Evolutionary conservation across 2,113 vertebrate genomes (phyloP).

Genomic region (Sapajus apella): DNA sequence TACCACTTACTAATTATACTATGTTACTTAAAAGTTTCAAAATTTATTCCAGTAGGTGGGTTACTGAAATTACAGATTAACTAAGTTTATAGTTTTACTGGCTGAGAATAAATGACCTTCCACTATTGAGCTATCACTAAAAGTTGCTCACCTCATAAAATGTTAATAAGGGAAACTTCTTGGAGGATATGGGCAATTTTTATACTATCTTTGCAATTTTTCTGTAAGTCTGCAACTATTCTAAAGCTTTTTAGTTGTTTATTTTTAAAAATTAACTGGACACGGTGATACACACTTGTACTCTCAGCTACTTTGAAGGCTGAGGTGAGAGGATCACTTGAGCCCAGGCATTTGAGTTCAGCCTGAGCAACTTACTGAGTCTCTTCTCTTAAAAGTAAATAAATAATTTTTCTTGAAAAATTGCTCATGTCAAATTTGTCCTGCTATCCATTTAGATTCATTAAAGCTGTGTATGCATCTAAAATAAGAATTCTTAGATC

Average conservation of each 20-base stretch:
- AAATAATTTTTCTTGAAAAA: background rate
- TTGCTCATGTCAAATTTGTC: background rate
- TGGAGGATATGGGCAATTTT: background rate
- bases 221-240: background rate
- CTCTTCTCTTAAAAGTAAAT: background rate
- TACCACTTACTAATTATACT: background rate
- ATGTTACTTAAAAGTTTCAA: background rate
- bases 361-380: background rate
- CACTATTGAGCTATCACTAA: background rate
- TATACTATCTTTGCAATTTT: background rate
- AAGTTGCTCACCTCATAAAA: background rate
- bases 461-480: background rate
- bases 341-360: background rate
- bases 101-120: background rate
- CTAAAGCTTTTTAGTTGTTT: background rate
- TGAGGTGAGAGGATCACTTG: background rate
- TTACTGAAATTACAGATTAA: conserved; percentile 38
- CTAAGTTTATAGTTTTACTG: conserved; percentile 38
- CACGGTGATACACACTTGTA: background rate
- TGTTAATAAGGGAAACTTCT: background rate
- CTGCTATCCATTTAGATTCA: background rate
- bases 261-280: background rate
- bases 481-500: background rate
- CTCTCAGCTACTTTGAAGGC: background rate
- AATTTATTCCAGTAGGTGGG: background rate